These are phyloP conservation scores for Coenonympha arcania DNA, from an alignment of 2,888 invertebrate genomes.

Conservation along the genomic window DNA sequence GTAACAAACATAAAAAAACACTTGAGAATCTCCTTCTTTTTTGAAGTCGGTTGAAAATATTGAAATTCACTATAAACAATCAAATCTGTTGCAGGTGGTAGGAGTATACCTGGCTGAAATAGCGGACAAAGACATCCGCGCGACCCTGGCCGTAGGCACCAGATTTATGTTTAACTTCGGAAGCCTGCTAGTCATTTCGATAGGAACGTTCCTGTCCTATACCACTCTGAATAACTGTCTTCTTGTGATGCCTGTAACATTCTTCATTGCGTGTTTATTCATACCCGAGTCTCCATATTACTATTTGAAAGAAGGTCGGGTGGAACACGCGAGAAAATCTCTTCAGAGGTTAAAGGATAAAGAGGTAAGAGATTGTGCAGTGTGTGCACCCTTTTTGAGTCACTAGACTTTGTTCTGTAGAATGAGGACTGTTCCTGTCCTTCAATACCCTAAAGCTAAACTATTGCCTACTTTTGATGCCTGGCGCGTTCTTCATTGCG, in stretches of 20 bases:
- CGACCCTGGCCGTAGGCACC: conserved; percentile 43
- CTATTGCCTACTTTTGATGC: conserved; percentile 57
- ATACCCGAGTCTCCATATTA: conserved; percentile 77
- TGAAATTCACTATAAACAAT: not conserved
- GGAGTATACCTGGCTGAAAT: conserved; percentile 61
- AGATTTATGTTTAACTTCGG: conserved; percentile 56
- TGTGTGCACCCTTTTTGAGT: not conserved
- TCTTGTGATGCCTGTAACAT: conserved; percentile 55
- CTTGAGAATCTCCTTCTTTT: no score
- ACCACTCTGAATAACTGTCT: conserved; percentile 55
- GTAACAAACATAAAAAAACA: no score
- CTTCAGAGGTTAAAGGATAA: conserved; percentile 49
- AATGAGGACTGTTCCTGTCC: conserved; percentile 53
- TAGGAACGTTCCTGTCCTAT: conserved; percentile 57
- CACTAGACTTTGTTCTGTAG: not conserved
- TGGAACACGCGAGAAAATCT: conserved; percentile 55
- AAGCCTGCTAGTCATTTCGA: conserved; percentile 48
- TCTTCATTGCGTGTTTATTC: conserved; percentile 63
- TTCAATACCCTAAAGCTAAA: conserved; percentile 54
- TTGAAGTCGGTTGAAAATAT: no score
- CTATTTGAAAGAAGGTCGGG: conserved; percentile 66
- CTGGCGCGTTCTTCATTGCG: conserved; percentile 56
- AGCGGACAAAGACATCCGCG: conserved; percentile 60
- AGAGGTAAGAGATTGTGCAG: conserved; percentile 34
- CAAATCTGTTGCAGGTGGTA: conserved; percentile 45